Base-by-base conservation (phyloP, 1,140 invertebrate genomes). In the Dreissena polymorpha region DNA sequence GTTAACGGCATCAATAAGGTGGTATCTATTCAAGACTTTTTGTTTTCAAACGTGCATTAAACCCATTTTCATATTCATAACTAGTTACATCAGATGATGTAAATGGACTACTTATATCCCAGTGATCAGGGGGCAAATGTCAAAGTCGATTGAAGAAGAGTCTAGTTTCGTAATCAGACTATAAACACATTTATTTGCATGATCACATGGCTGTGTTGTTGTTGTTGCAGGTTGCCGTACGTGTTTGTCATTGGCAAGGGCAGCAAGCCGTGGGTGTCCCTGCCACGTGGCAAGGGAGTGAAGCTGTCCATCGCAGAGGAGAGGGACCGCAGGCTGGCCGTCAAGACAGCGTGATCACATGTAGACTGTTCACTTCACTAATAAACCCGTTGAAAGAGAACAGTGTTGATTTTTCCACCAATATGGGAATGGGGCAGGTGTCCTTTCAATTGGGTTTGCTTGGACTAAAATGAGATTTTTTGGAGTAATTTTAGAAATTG, bases 191-290 rank as follows among this genome's bases (percentile, higher is more conserved):
- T n/a, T n/a, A n/a, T n/a, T n/a, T n/a, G n/a, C n/a, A n/a, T n/a
- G n/a, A n/a, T n/a, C n/a, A 39, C 39, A 39, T 39, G 39, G 39
- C 39, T 39, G 39, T 39, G 39, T 39, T 39, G 39, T 39, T 39
- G 91, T 90, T 72, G 85, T 94, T 95, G 87, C 93, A 98, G 98
- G 93, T 95, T 99, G 94, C 96, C 97, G 94, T 99, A 99, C 93
- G 98, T 99, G 79, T 99, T 99, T 95, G 97, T 99, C 90, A 99
- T 99, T 94, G 99, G 99, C 86, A 99, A 99, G 94, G 98, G 98
- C 89, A 97, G 95, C 90, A 99, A 99, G 94, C 95, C 98, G 23
- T 99, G 98, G 95, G 96, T 99, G 83, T 99, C 98, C 76, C 95
- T 99, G 88, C 98, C 99, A 87, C 96, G 96, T 93, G 98, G 98